phyloP scores from a whole-genome alignment of 1,140 invertebrate species.

The Bombus soroeensis region DNA sequence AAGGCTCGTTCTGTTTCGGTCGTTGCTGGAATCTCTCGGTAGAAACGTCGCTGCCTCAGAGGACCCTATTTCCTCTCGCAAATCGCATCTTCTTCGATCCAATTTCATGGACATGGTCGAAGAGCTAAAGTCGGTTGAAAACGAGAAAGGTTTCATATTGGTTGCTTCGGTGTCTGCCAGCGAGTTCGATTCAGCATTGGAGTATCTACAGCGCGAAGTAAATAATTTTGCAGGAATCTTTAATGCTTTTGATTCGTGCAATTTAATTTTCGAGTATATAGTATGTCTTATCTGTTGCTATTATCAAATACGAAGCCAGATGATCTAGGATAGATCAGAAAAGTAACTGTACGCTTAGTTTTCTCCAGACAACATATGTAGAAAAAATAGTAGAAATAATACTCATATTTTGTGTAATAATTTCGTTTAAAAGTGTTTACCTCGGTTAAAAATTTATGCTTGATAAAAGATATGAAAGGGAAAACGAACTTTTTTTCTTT shows the following conservation, averaged over 20 bases:
- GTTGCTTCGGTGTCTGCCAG: constrained; percentile 43
- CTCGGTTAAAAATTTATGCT: no score
- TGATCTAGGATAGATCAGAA: no score
- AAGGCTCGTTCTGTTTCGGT: constrained; percentile 63
- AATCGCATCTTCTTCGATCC: not conserved
- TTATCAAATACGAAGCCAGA: no score
- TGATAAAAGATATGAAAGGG: no score
- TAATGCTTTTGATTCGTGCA: not conserved
- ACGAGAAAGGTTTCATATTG: constrained; percentile 69
- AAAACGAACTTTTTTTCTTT: no score
- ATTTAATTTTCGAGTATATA: not conserved
- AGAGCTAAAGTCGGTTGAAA: constrained; percentile 58
- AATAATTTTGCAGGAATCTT: not conserved
- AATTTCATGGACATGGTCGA: constrained; percentile 50
- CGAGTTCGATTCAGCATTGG: constrained; percentile 49
- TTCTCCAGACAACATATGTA: no score
- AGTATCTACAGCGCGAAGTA: constrained; percentile 65
- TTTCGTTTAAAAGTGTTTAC: not conserved
- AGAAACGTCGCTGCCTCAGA: constrained; percentile 6
- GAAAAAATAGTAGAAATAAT: no score
- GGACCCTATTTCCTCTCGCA: not conserved
- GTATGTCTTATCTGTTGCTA: no score
- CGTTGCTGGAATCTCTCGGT: constrained; percentile 60
- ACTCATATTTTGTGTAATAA: no score
- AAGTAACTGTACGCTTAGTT: no score